Evolutionary conservation across 2,113 vertebrate genomes (phyloP).

Genomic region (Leuciscus idus): DNA sequence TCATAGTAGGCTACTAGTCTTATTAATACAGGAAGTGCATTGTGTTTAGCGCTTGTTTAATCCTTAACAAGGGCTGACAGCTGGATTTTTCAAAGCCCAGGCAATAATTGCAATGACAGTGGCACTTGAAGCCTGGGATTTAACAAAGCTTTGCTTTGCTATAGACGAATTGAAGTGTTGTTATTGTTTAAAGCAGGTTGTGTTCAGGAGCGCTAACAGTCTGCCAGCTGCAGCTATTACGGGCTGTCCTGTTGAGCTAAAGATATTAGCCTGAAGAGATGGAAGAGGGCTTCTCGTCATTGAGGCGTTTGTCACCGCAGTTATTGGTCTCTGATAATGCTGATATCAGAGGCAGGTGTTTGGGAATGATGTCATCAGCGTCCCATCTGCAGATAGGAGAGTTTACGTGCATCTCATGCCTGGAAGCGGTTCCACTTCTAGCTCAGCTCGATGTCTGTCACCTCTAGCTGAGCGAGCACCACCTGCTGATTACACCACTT

Average conservation of each 20-base stretch:
- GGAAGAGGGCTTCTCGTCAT: constrained; percentile 14
- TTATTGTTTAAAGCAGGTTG: constrained; percentile 37
- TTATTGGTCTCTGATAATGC: constrained; percentile 26
- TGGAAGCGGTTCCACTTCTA: constrained; percentile 22
- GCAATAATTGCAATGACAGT: constrained; percentile 36
- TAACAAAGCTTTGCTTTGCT: constrained; percentile 30
- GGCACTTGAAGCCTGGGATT: constrained; percentile 25
- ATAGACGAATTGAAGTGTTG: constrained; percentile 32
- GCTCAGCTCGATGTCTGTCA: neutral
- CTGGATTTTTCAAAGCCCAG: constrained; percentile 37
- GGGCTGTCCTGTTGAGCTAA: constrained; percentile 25
- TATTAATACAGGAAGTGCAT: constrained; percentile 27
- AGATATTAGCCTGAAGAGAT: constrained; percentile 21
- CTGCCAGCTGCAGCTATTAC: constrained; percentile 38
- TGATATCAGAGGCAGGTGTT: constrained; percentile 37
- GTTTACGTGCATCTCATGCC: neutral
- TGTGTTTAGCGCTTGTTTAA: constrained; percentile 31
- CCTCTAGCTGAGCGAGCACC: constrained; percentile 9
- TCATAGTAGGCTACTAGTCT: neutral
- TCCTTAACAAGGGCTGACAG: constrained; percentile 38
- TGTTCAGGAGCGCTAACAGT: constrained; percentile 1
- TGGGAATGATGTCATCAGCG: constrained; percentile 37
- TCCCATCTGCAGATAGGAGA: constrained; percentile 16
- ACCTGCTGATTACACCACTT: constrained; percentile 15
- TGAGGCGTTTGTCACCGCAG: neutral